A percentile compares a stretch with the other conserved stretches of the same genome.
Evolutionary conservation across 2,888 invertebrate genomes (phyloP).

Genomic region (Amitus sp.): DNA sequence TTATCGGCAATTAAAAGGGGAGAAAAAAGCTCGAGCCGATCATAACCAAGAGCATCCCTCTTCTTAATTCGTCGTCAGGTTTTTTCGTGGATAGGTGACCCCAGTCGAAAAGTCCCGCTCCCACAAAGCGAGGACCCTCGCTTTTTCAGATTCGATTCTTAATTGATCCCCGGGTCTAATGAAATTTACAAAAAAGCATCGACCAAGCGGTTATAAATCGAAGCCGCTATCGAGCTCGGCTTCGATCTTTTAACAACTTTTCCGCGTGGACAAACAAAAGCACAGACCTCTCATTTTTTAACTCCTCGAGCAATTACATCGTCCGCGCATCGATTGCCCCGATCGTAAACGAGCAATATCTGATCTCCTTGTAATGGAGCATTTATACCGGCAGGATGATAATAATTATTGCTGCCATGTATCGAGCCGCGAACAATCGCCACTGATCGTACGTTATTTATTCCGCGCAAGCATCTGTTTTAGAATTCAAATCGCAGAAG

Average conservation of each 20-base stretch:
- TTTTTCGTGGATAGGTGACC: slow-evolving; percentile 33
- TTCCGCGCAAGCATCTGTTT: slow-evolving; percentile 41
- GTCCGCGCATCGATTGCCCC: too few relatives aligned
- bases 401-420: slow-evolving; percentile 43
- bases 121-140: slow-evolving; percentile 15
- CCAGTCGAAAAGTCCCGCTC: slow-evolving; percentile 23
- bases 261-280: too few relatives aligned
- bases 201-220: too few relatives aligned
- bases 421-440: slow-evolving; percentile 40
- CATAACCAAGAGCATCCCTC: slow-evolving; percentile 16
- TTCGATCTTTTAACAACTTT: too few relatives aligned
- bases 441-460: slow-evolving; percentile 43
- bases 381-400: slow-evolving; percentile 30
- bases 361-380: slow-evolving; percentile 46
- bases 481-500: slow-evolving; percentile 38
- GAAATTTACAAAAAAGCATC: too few relatives aligned
- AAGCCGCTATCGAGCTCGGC: too few relatives aligned
- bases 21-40: slow-evolving; percentile 47
- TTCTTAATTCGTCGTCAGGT: slow-evolving; percentile 6
- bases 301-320: too few relatives aligned
- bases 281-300: too few relatives aligned
- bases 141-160: too few relatives aligned
- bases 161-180: too few relatives aligned
- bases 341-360: slow-evolving; percentile 38
- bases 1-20: slow-evolving; percentile 65